Evolutionary conservation across 1,140 invertebrate genomes (phyloP).

Genomic region (Brachionus rotundiformis): DNA sequence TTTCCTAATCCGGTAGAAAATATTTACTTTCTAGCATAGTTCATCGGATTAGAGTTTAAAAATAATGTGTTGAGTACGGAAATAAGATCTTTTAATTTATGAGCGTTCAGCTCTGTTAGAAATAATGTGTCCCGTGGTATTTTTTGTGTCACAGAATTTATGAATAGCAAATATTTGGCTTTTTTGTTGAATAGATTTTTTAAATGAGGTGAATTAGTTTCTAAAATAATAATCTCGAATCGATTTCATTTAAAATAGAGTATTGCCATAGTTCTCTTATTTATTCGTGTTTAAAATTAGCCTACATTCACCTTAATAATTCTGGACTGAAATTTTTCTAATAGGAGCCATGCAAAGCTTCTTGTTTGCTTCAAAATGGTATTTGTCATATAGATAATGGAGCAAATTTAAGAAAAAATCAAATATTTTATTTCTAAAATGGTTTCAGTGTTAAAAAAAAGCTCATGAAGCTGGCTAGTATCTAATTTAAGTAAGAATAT

Average conservation of each 20-base stretch:
- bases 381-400: too few species aligned
- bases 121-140: not conserved
- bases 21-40: not conserved
- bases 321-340: not conserved
- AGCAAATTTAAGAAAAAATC: too few species aligned
- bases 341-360: not conserved
- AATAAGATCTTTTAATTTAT: too few species aligned
- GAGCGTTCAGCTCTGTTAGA: not conserved
- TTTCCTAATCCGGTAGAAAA: constrained; percentile 4
- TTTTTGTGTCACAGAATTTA: constrained; percentile 4
- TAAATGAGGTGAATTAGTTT: not conserved
- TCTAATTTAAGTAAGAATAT: too few species aligned
- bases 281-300: not conserved
- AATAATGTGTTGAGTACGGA: not conserved
- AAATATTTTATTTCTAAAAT: too few species aligned
- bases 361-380: too few species aligned
- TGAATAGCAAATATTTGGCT: not conserved
- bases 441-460: too few species aligned
- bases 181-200: constrained; percentile 9
- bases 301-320: not conserved
- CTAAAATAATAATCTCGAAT: not conserved
- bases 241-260: not conserved
- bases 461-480: too few species aligned
- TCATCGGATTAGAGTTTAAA: constrained; percentile 3
- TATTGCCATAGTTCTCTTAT: not conserved